Evolutionary conservation across 2,113 vertebrate genomes (phyloP), one percentile per base, ranked within the genome.

Genomic region (Bubo scandiacus): DNA sequence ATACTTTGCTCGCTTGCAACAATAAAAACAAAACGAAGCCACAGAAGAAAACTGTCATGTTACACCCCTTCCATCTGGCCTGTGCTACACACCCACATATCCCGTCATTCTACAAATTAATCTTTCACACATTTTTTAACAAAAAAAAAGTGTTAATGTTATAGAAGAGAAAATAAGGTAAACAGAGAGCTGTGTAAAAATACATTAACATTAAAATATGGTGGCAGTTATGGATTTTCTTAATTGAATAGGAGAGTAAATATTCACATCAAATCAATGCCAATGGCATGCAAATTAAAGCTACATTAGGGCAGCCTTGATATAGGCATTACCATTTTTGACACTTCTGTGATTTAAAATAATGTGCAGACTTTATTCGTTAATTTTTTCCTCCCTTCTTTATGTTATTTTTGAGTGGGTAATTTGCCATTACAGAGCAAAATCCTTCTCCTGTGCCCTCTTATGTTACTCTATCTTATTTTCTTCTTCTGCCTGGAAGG

Each of bases 71-170:
- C 98, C 98, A 98, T 98, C 98, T 98, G 98, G 98, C 98, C 97
- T 97, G 95, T 95, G 97, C 98, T 97, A 94, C 95, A 98, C 97
- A 98, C 98, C 98, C 98, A 97, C 98, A 98, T 97, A 97, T 97
- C 98, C 98, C 97, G 97, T 98, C 98, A 96, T 98, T 98, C 98
- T 97, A 98, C 98, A 98, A 98, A 98, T 98, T 98, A 98, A 98
- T 98, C 98, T 98, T 98, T 98, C 98, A 98, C 98, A 98, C 98
- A 98, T 98, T 98, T 98, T 98, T 98, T 98, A 98, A 98, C 97
- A 93, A 97, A 98, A 98, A 96, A 98, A 98, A 98, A 97, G 98
- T 98, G 98, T 98, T 98, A 98, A 98, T 98, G 98, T 98, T 98
- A 98, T 98, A 98, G 98, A 98, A 97, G 97, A 98, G 97, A 98